Percentiles rank a stretch among this genome's conserved stretches.
Conservation (phyloP, 2,888 invertebrate genomes). For the Apodemia mormo region DNA sequence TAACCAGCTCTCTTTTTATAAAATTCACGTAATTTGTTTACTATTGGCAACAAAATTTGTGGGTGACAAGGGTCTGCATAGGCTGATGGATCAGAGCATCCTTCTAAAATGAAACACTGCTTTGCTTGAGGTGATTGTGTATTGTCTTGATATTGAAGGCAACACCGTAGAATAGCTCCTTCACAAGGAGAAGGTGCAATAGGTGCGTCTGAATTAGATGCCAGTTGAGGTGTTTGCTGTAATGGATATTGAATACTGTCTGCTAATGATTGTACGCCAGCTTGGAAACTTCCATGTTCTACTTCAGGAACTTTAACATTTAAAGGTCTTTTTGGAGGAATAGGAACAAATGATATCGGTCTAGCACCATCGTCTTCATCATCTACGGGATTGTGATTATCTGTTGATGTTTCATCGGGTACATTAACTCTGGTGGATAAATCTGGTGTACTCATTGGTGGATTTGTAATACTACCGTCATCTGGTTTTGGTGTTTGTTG, state of each 20-base stretch:
- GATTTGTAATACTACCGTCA: not conserved
- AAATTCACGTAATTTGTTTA: slow-evolving; percentile 54
- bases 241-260: not conserved
- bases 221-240: not conserved
- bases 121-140: slow-evolving; percentile 33
- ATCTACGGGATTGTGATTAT: slow-evolving; percentile 39
- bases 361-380: slow-evolving; percentile 53
- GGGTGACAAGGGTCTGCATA: slow-evolving; percentile 58
- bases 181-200: slow-evolving; percentile 50
- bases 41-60: slow-evolving; percentile 49
- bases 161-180: slow-evolving; percentile 60
- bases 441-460: slow-evolving; percentile 48
- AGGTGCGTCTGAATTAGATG: slow-evolving; percentile 36
- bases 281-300: slow-evolving; percentile 50
- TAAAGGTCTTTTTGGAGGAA: slow-evolving; percentile 42
- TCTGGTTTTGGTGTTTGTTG: slow-evolving; percentile 19
- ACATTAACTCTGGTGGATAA: slow-evolving; percentile 59
- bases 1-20: slow-evolving; percentile 45
- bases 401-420: slow-evolving; percentile 30
- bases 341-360: slow-evolving; percentile 58
- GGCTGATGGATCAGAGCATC: slow-evolving; percentile 70
- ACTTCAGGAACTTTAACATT: slow-evolving; percentile 46
- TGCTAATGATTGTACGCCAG: slow-evolving; percentile 28
- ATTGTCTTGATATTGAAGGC: slow-evolving; percentile 51
- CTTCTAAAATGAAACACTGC: slow-evolving; percentile 57